Evolutionary conservation across 2,797 vertebrate species (phyloP).

Genomic region (Etheostoma nigrum): DNA sequence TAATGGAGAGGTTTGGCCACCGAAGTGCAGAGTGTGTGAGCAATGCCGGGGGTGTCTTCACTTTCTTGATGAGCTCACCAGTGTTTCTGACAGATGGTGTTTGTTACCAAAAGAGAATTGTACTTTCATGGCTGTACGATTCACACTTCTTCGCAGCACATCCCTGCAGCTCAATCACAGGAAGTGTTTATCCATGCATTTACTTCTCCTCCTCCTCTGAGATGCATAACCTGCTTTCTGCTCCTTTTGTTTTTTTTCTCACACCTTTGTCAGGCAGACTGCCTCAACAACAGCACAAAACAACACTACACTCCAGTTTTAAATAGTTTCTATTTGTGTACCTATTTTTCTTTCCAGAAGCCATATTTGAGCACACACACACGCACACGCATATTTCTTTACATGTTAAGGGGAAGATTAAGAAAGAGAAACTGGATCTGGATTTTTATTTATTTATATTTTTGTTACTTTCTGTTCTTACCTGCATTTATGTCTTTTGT

Average conservation of each 20-base stretch:
- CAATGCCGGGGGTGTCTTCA: slow-evolving; percentile 50
- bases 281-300: slow-evolving; percentile 24
- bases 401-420: no score
- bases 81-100: slow-evolving; percentile 76
- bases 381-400: no score
- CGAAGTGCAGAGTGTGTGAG: slow-evolving; percentile 45
- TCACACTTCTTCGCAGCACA: slow-evolving; percentile 52
- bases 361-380: no score
- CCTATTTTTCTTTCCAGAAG: no score
- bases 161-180: slow-evolving; percentile 58
- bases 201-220: slow-evolving; percentile 45
- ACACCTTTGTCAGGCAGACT: slow-evolving; percentile 36
- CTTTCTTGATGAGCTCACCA: slow-evolving; percentile 63
- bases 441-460: no score
- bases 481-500: no score
- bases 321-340: no score
- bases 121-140: slow-evolving; percentile 60
- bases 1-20: slow-evolving; percentile 52
- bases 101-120: slow-evolving; percentile 70
- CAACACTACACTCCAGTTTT: slow-evolving; percentile 7
- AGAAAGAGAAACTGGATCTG: no score
- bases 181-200: slow-evolving; percentile 62
- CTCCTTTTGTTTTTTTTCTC: slow-evolving; percentile 39
- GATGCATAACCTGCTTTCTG: slow-evolving; percentile 41
- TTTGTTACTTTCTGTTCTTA: no score